Base-by-base conservation (phyloP, 2,797 vertebrate genomes). In the Tokudaia tokunoshimensis region DNA sequence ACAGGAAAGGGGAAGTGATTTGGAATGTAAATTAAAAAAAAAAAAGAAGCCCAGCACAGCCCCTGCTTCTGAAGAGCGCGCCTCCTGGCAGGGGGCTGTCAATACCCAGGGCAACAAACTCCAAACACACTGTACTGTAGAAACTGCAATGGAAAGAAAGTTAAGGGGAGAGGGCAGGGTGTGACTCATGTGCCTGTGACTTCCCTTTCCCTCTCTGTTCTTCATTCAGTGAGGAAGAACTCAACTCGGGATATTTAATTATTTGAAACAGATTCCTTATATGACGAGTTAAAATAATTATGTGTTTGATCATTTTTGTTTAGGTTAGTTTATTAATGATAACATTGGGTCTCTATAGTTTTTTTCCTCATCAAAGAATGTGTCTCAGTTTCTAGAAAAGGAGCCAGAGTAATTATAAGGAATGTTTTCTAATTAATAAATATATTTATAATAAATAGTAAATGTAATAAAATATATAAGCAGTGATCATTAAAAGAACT, bases 321-420 rank as follows among this genome's bases (percentile, higher is more conserved):
- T 86, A 93, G 26, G 41, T 76, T 88, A 91, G 34, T 85, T 78
- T 84, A 19, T 84, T 89, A 57, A 72, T 31, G 50, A 57, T 72
- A 63, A 63, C 88, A 81, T n/a, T 84, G 75, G 6, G 24, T 3
- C 5, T 31, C 10, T 85, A 19, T 31, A 55, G 1, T 2, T 19
- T 19, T n/a, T 85, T 94, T 95, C 88, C 57, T 88, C 24, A 88
- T 92, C 65, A 52, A 84, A 85, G 19, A 85, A 44, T 94, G 14
- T 87, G 2, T 92, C 91, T 96, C 3, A n/a, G 19, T 65, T 92
- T 96, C 91, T n/a, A 85, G 31, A 83, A 94, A 92, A 92, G 44
- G 92, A 82, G 9, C 7, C 88, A 87, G 82, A 94, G 20, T 67
- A 89, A 75, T 92, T 92, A 72, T 93, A 91, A 47, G 92, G 47